Percentiles rank a stretch among this genome's conserved stretches.
Evolutionary conservation across 2,113 vertebrate genomes (phyloP).

Genomic region (Triplophysa rosa): DNA sequence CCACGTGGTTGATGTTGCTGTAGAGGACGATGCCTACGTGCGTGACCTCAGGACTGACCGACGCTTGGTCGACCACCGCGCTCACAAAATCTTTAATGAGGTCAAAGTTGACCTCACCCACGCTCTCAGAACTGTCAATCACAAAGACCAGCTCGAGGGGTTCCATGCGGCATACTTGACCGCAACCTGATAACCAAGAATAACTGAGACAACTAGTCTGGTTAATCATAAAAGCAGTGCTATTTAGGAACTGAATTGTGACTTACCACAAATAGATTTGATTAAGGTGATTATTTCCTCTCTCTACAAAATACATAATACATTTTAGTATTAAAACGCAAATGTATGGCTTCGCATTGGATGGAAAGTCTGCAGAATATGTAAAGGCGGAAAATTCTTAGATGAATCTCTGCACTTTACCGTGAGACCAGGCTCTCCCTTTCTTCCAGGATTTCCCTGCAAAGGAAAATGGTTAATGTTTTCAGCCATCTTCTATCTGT

Average conservation of each 20-base stretch:
- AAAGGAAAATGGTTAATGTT: no score
- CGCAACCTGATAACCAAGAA: slow-evolving; percentile 74
- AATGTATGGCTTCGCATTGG: no score
- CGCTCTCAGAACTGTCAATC: slow-evolving; percentile 88
- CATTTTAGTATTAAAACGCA: no score
- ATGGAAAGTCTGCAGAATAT: no score
- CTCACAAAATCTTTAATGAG: slow-evolving; percentile 83
- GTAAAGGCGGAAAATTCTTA: background rate
- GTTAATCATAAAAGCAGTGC: background rate
- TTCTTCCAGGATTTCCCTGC: slow-evolving; percentile 78
- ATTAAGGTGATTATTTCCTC: slow-evolving; percentile 85
- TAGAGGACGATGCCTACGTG: slow-evolving; percentile 83
- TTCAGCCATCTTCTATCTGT: no score
- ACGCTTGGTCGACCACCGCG: slow-evolving; percentile 73
- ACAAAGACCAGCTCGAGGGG: slow-evolving; percentile 87
- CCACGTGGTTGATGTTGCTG: slow-evolving; percentile 76
- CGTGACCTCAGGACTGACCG: slow-evolving; percentile 55
- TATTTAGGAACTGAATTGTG: background rate
- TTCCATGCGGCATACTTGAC: slow-evolving; percentile 72
- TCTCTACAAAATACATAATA: slow-evolving; percentile 69
- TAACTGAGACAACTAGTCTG: background rate
- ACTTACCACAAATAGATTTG: slow-evolving; percentile 87
- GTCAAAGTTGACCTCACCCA: slow-evolving; percentile 81
- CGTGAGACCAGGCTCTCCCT: slow-evolving; percentile 82
- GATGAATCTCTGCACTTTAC: slow-evolving; percentile 69